These are phyloP conservation scores for Craniophora ligustri DNA, from an alignment of 2,888 invertebrate species.

Conservation along the genomic window DNA sequence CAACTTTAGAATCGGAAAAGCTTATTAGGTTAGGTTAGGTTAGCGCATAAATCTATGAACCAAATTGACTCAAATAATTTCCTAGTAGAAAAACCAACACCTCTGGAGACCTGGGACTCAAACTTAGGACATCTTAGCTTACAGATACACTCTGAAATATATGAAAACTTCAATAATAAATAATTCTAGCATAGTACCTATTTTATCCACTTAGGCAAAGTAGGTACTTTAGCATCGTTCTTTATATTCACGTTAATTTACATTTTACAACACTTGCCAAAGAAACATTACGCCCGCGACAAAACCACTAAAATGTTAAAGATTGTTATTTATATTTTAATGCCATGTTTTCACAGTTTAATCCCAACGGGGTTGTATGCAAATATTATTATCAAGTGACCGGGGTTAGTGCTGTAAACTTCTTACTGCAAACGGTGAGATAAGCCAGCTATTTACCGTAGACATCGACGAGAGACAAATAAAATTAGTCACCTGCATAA, in stretches of 20 bases:
- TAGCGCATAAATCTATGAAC: too few species aligned
- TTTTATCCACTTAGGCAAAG: too few species aligned
- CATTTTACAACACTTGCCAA: conserved; percentile 13
- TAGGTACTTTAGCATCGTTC: too few species aligned
- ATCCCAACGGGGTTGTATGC: conserved; percentile 33
- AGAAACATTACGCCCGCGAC: conserved; percentile 1
- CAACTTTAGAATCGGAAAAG: too few species aligned
- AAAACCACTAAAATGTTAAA: conserved; percentile 23
- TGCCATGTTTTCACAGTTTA: conserved; percentile 33
- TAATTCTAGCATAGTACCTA: too few species aligned
- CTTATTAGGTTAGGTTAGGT: too few species aligned
- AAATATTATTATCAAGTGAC: conserved; percentile 44
- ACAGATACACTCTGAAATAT: not conserved
- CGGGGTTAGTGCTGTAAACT: conserved; percentile 30
- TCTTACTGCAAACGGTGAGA: conserved; percentile 30
- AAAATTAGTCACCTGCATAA: not conserved
- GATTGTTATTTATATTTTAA: conserved; percentile 18
- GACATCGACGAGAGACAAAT: conserved; percentile 12
- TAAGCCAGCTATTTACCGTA: conserved; percentile 33
- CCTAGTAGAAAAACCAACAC: too few species aligned
- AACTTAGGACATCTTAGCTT: too few species aligned
- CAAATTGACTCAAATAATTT: too few species aligned
- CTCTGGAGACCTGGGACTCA: too few species aligned
- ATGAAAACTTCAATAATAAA: too few species aligned
- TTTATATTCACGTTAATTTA: conserved; percentile 6